phyloP scores from a whole-genome alignment of 2,888 invertebrate species.

The Junonia oenone region DNA sequence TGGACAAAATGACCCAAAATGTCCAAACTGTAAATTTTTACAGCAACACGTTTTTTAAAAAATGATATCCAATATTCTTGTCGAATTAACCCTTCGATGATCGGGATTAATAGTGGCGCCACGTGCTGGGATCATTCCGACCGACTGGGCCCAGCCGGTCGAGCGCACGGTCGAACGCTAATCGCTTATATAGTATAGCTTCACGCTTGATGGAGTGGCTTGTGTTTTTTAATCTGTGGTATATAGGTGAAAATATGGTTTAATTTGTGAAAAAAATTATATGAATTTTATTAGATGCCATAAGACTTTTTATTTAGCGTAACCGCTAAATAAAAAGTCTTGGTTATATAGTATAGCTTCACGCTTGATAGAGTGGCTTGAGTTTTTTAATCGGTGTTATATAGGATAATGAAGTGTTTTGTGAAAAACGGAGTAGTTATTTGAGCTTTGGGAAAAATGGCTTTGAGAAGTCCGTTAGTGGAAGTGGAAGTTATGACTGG shows the following conservation, averaged over 20 bases:
- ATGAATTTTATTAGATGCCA: no score
- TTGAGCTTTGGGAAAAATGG: no score
- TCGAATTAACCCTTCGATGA: neutral
- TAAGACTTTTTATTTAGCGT: no score
- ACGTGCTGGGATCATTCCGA: slow-evolving; percentile 20
- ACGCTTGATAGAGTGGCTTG: neutral
- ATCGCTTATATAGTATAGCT: slow-evolving; percentile 1
- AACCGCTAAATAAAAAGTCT: no score
- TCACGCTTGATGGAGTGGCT: neutral
- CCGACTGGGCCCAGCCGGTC: slow-evolving; percentile 34
- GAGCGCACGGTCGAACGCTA: slow-evolving; percentile 32
- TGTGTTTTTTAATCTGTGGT: neutral
- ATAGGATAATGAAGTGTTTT: neutral
- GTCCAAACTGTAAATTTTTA: no score
- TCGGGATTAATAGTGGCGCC: slow-evolving; percentile 20
- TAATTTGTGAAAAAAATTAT: no score
- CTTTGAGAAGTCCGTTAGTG: no score
- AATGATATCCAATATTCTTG: neutral
- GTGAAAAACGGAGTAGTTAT: no score
- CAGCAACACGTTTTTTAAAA: no score
- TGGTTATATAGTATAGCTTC: neutral
- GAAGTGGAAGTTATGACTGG: no score
- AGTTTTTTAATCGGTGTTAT: neutral
- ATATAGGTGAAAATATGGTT: neutral
- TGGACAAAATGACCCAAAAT: no score